These are phyloP conservation scores for Phyllotreta cruciferae DNA, from an alignment of 2,888 invertebrate genomes.

Conservation along the genomic window DNA sequence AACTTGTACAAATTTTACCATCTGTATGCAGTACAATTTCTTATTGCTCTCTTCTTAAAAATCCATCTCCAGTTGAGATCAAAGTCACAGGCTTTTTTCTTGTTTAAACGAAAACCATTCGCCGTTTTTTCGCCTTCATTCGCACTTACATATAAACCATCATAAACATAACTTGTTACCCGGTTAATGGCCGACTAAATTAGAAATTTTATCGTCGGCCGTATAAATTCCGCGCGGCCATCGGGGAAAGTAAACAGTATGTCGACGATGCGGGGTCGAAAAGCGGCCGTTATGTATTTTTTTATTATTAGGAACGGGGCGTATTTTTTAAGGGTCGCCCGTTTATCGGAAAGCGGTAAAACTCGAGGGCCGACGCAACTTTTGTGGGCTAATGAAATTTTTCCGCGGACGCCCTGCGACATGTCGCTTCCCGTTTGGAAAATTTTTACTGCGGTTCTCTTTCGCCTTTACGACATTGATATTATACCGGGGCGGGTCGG, in stretches of 20 bases:
- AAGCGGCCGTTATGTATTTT: conserved; percentile 27
- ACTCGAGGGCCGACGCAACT: conserved; percentile 24
- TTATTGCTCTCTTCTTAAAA: no score
- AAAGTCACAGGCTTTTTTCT: no score
- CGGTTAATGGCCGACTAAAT: conserved; percentile 52
- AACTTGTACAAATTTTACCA: no score
- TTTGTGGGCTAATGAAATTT: conserved; percentile 36
- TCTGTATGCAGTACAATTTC: no score
- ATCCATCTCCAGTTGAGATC: no score
- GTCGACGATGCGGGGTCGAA: conserved; percentile 21
- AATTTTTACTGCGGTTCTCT: conserved; percentile 19
- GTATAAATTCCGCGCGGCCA: conserved; percentile 33
- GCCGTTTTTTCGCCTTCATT: no score
- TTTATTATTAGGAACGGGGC: conserved; percentile 26
- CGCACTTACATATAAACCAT: no score
- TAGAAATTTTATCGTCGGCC: conserved; percentile 50
- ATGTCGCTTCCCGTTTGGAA: conserved; percentile 24
- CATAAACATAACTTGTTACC: conserved; percentile 44
- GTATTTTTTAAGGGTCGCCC: conserved; percentile 31
- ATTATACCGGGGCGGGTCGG: no score
- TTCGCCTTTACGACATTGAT: conserved; percentile 17
- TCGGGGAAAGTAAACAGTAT: conserved; percentile 35
- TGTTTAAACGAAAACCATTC: no score
- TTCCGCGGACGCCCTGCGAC: conserved; percentile 21
- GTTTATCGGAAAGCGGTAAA: conserved; percentile 39